Evolutionary conservation across 2,113 vertebrate genomes (phyloP).

Genomic region (Macquaria australasica): DNA sequence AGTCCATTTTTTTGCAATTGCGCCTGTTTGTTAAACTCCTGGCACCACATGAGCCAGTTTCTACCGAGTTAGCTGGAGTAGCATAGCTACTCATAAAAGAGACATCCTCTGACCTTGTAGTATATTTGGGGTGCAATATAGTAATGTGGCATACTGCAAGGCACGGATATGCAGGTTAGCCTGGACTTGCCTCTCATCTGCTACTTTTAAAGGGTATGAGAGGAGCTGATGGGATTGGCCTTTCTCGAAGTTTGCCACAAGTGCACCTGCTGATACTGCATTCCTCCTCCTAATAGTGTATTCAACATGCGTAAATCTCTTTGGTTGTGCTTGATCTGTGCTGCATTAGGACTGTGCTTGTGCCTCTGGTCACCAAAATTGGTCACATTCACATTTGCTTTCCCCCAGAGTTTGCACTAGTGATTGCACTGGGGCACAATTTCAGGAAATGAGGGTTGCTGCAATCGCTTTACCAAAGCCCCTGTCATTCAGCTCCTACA

Average conservation of each 20-base stretch:
- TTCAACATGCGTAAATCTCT: conserved; percentile 1
- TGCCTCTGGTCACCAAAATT: conserved; percentile 17
- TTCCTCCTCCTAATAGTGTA: background rate
- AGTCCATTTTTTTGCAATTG: conserved; percentile 13
- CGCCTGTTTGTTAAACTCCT: background rate
- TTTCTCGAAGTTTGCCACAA: conserved; percentile 22
- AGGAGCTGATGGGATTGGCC: background rate
- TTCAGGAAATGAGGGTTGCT: conserved; percentile 10
- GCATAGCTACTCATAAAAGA: background rate
- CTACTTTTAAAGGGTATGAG: background rate
- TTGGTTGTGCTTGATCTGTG: background rate
- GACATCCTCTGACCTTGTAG: background rate
- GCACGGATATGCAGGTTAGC: background rate
- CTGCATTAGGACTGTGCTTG: background rate
- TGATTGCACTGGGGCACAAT: conserved; percentile 21
- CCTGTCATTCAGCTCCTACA: background rate
- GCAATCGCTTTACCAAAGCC: background rate
- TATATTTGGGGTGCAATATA: background rate
- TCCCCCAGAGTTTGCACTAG: background rate
- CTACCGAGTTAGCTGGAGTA: background rate
- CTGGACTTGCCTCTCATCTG: background rate
- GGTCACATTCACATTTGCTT: conserved; percentile 9
- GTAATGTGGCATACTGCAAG: background rate
- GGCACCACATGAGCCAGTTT: background rate
- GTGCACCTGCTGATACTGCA: conserved; percentile 24